Percentiles rank a stretch among this genome's conserved stretches.
These are phyloP conservation scores for Plumapathes pennacea DNA, from an alignment of 92 coral and sea anemone genomes.

Conservation along the genomic window DNA sequence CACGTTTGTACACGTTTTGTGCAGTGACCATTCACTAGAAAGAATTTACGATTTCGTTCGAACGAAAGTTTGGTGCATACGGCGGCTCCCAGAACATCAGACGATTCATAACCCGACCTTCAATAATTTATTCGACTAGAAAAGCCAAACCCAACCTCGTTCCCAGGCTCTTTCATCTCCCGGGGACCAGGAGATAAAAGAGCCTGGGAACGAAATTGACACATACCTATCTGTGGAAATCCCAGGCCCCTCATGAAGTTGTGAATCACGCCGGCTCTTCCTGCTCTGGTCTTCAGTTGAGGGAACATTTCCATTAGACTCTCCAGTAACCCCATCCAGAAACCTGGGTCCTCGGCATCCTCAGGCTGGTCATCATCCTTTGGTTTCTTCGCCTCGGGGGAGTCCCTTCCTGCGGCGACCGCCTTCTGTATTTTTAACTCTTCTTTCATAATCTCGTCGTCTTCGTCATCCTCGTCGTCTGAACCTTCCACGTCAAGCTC, in stretches of 20 bases:
- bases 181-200: no score
- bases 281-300: conserved; percentile 55
- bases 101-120: no score
- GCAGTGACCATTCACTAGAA: no score
- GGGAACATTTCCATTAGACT: conserved; percentile 36
- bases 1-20: no score
- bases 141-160: no score
- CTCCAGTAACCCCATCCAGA: conserved; percentile 6
- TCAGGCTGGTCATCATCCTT: background rate
- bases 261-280: conserved; percentile 86
- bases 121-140: no score
- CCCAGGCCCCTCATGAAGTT: conserved; percentile 74
- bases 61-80: no score
- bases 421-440: background rate
- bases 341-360: conserved; percentile 1
- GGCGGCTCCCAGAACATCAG: no score
- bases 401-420: background rate
- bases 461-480: conserved; percentile 8
- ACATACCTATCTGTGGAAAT: no score
- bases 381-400: background rate
- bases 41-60: no score
- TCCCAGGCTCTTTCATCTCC: no score
- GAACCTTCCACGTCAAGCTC: conserved; percentile 5
- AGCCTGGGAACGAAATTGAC: no score
- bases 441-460: conserved; percentile 4